Percentiles rank a stretch among this genome's conserved stretches.
phyloP scores from a whole-genome alignment of 2,797 vertebrate genomes.

The Acrossocheilus wenchowensis region DNA sequence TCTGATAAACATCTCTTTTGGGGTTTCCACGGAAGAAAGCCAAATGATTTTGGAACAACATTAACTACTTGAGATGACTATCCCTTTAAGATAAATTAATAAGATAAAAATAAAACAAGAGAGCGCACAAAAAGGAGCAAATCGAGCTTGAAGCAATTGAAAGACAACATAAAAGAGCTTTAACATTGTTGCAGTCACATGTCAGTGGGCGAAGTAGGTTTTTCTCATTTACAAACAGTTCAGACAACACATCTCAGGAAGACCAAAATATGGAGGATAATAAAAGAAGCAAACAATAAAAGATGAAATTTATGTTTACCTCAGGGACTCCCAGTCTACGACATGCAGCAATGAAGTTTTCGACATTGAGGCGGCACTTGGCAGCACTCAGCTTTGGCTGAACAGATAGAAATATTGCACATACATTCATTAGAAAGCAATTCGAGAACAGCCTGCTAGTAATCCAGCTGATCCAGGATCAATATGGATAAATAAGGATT shows the following conservation, averaged over 20 bases:
- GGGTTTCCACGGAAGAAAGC: neutral
- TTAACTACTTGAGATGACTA: slow-evolving; percentile 7
- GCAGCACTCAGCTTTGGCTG: slow-evolving; percentile 89
- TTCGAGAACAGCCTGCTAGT: neutral
- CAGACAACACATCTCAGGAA: slow-evolving; percentile 7
- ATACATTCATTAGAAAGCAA: neutral
- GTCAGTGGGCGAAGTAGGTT: neutral
- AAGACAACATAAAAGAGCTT: slow-evolving; percentile 22
- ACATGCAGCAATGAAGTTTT: slow-evolving; percentile 88
- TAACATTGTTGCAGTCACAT: neutral
- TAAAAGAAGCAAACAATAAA: slow-evolving; percentile 5
- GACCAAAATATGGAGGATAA: neutral
- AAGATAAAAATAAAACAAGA: neutral
- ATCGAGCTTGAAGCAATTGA: neutral
- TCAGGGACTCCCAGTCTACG: slow-evolving; percentile 87
- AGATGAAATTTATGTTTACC: slow-evolving; percentile 71
- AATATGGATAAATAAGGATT: neutral
- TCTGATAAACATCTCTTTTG: neutral
- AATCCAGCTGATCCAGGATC: neutral
- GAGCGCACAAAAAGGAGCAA: neutral
- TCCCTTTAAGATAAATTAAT: slow-evolving; percentile 6
- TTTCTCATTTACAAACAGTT: slow-evolving; percentile 17
- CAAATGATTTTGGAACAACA: neutral
- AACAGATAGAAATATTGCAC: slow-evolving; percentile 22
- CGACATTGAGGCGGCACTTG: slow-evolving; percentile 87